Conservation (phyloP, 2,113 vertebrate species). For the Engystomops pustulosus region DNA sequence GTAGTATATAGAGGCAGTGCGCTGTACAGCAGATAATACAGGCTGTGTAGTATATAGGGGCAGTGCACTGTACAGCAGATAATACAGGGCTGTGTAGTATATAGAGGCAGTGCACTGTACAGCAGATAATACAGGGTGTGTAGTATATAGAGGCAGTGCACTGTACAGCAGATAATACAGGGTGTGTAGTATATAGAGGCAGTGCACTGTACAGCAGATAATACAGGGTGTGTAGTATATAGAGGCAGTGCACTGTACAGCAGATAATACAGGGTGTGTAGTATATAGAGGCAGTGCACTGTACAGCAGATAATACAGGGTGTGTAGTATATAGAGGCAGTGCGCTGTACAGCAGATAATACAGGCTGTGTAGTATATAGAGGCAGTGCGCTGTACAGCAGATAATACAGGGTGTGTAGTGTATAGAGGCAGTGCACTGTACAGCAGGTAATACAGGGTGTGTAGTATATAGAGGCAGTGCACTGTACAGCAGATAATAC, state of each 20-base stretch:
- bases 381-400: background rate
- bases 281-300: background rate
- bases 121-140: no score
- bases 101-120: no score
- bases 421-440: no score
- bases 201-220: background rate
- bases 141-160: background rate
- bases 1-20: background rate
- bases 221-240: background rate
- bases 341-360: no score
- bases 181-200: background rate
- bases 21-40: background rate
- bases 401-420: background rate
- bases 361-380: background rate
- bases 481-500: background rate
- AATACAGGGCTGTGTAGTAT: no score
- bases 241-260: background rate
- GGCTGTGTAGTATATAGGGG: no score
- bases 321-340: background rate
- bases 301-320: background rate
- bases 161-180: background rate
- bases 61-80: no score
- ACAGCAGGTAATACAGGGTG: no score
- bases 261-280: background rate
- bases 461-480: background rate